These are phyloP conservation scores for Pegoplata infirma DNA, from an alignment of 2,888 invertebrate species.

Conservation along the genomic window DNA sequence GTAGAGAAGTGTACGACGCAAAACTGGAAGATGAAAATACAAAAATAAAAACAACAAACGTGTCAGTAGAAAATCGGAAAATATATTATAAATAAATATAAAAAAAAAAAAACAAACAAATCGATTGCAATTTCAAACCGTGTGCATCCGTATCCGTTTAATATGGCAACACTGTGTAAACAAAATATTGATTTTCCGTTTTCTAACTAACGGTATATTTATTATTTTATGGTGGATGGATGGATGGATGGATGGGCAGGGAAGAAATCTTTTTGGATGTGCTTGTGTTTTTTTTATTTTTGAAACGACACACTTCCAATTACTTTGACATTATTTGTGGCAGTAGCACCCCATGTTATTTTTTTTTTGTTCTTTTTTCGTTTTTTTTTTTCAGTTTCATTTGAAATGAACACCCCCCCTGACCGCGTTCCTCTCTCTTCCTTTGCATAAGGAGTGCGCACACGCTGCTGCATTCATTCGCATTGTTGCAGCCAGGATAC, in stretches of 20 bases:
- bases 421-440: slow-evolving; percentile 42
- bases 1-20: slow-evolving; percentile 53
- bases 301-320: slow-evolving; percentile 72
- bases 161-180: slow-evolving; percentile 38
- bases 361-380: slow-evolving; percentile 48
- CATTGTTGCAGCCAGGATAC: slow-evolving; percentile 63
- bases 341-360: slow-evolving; percentile 38
- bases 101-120: slow-evolving; percentile 2
- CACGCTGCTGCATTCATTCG: slow-evolving; percentile 56
- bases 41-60: slow-evolving; percentile 33
- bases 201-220: slow-evolving; percentile 51
- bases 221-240: slow-evolving; percentile 22
- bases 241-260: slow-evolving; percentile 31
- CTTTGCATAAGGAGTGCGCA: slow-evolving; percentile 60
- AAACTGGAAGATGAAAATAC: slow-evolving; percentile 38
- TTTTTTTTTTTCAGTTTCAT: slow-evolving; percentile 65
- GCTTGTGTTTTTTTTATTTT: slow-evolving; percentile 11
- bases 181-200: slow-evolving; percentile 72
- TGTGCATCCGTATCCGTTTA: slow-evolving; percentile 3
- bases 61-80: slow-evolving; percentile 10
- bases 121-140: neutral
- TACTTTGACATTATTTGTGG: slow-evolving; percentile 69
- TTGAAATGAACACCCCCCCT: slow-evolving; percentile 49
- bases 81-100: no score
- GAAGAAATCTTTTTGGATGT: neutral